These are phyloP conservation scores for Tauraco erythrolophus DNA, from an alignment of 2,113 vertebrate genomes.

Conservation along the genomic window DNA sequence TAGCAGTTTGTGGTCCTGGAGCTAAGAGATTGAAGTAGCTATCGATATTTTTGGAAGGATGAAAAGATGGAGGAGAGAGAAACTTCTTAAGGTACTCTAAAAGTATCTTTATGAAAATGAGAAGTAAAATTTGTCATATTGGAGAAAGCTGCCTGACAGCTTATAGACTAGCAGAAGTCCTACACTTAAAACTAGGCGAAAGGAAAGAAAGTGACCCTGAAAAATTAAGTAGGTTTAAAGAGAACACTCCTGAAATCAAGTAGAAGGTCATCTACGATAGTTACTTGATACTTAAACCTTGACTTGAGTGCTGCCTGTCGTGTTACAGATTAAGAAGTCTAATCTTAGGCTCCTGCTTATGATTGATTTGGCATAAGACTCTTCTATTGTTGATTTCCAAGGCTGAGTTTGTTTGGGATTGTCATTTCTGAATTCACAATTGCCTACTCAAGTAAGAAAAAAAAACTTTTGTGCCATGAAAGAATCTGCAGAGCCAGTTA, in stretches of 20 bases:
- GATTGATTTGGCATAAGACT: background rate
- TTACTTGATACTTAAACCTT: background rate
- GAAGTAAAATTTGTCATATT: background rate
- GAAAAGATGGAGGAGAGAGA: background rate
- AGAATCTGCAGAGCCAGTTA: background rate
- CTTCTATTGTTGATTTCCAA: background rate
- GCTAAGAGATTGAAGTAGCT: background rate
- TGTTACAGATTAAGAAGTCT: background rate
- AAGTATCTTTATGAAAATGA: background rate
- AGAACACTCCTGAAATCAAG: background rate
- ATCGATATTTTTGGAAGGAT: background rate
- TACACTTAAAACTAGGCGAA: background rate
- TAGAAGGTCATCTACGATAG: background rate
- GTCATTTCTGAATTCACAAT: background rate
- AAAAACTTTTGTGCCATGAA: background rate
- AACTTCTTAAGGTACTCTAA: background rate
- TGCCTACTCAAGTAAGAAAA: background rate
- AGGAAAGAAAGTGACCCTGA: background rate
- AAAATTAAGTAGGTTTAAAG: background rate
- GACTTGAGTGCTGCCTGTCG: background rate
- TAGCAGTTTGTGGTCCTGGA: background rate
- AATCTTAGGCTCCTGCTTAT: background rate
- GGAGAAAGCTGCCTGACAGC: background rate
- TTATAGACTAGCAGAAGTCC: background rate
- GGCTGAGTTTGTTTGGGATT: background rate